These are phyloP conservation scores for Ceryle rudis DNA, from an alignment of 2,797 vertebrate genomes.

Conservation along the genomic window DNA sequence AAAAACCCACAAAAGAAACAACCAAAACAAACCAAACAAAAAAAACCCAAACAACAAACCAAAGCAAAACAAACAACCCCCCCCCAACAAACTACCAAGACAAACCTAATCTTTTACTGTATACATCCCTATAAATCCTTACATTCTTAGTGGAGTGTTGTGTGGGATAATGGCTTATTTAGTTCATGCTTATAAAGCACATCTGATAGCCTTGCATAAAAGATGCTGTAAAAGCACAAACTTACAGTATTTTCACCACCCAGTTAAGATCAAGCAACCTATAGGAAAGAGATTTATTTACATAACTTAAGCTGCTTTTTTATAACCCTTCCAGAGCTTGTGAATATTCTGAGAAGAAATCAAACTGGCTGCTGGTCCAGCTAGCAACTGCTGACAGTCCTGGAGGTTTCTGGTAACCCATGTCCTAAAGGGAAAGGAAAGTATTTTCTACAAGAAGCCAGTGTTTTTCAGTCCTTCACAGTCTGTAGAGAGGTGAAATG, in stretches of 20 bases:
- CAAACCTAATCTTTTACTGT: constrained; percentile 20
- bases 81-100: background rate
- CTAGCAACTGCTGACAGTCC: background rate
- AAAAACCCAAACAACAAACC: no score
- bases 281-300: background rate
- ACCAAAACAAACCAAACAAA: background rate
- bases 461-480: background rate
- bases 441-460: background rate
- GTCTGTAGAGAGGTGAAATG: background rate
- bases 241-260: background rate
- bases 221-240: constrained; percentile 5
- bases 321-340: background rate
- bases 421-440: background rate
- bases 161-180: constrained; percentile 47
- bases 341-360: background rate
- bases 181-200: constrained; percentile 4
- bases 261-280: background rate
- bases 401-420: background rate
- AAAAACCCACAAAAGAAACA: no score
- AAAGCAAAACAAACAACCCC: no score
- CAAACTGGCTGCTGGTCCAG: background rate
- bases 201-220: background rate
- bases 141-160: background rate
- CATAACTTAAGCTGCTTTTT: background rate
- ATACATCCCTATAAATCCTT: background rate